Conservation (phyloP, 2,113 vertebrate genomes). For the Oxygymnocypris stewartii region DNA sequence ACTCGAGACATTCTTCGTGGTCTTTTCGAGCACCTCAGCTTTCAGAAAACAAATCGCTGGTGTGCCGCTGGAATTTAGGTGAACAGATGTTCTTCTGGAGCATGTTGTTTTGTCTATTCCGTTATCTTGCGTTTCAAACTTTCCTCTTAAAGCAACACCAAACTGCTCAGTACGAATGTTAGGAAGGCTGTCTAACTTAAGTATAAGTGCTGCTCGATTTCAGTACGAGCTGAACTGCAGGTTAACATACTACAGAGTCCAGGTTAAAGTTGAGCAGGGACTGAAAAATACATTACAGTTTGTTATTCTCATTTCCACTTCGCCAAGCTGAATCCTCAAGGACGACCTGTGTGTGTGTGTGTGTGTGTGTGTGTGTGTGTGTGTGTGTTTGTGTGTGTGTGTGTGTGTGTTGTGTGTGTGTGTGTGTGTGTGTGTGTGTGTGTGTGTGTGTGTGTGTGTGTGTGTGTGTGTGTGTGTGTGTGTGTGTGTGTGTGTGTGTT, state of each 20-base stretch:
- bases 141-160: neutral
- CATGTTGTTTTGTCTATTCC: neutral
- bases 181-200: neutral
- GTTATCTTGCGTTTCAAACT: neutral
- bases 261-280: neutral
- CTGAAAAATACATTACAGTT: neutral
- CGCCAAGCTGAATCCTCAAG: neutral
- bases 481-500: neutral
- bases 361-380: neutral
- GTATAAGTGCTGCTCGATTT: neutral
- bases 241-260: constrained; percentile 9
- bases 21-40: neutral
- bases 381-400: neutral
- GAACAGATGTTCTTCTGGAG: constrained; percentile 12
- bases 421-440: neutral
- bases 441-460: neutral
- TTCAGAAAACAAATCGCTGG: neutral
- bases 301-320: constrained; percentile 5
- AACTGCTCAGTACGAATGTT: neutral
- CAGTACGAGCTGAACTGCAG: neutral
- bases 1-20: neutral
- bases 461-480: neutral
- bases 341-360: neutral
- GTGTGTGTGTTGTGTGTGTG: neutral
- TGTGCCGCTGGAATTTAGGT: constrained; percentile 9